Conservation (phyloP, 2,888 invertebrate species). For the Branchinecta sandiegonensis region DNA sequence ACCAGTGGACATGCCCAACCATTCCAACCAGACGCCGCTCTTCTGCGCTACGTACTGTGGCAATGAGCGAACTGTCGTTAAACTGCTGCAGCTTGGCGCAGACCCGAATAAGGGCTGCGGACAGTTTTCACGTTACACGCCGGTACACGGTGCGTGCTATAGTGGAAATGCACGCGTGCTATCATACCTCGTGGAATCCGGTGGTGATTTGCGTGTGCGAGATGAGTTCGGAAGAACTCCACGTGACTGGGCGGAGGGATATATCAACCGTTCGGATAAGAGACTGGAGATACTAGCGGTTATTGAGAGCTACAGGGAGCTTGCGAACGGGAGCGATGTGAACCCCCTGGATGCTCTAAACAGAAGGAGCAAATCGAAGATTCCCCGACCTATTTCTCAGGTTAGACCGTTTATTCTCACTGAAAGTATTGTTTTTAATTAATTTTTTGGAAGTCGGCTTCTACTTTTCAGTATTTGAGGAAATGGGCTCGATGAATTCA, state of each 20-base stretch:
- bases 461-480: too few relatives aligned
- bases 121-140: slow-evolving; percentile 30
- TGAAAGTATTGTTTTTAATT: too few relatives aligned
- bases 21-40: slow-evolving; percentile 35
- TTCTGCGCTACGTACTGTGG: slow-evolving; percentile 35
- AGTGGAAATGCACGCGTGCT: slow-evolving; percentile 33
- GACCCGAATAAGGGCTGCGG: slow-evolving; percentile 37
- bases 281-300: neutral
- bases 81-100: slow-evolving; percentile 35
- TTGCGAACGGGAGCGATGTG: neutral
- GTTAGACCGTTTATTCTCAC: neutral
- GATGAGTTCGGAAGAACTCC: slow-evolving; percentile 10
- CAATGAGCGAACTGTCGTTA: slow-evolving; percentile 31
- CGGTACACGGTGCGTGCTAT: slow-evolving; percentile 36
- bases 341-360: neutral
- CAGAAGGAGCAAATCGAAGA: neutral
- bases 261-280: slow-evolving; percentile 1
- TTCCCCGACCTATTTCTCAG: neutral
- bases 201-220: slow-evolving; percentile 25
- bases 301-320: neutral
- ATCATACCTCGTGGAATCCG: slow-evolving; percentile 33
- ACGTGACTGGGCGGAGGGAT: neutral
- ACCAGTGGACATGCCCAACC: slow-evolving; percentile 32
- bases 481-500: too few relatives aligned
- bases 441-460: too few relatives aligned